Evolutionary conservation across 2,113 vertebrate species (phyloP).

Genomic region (Ellobius talpinus): DNA sequence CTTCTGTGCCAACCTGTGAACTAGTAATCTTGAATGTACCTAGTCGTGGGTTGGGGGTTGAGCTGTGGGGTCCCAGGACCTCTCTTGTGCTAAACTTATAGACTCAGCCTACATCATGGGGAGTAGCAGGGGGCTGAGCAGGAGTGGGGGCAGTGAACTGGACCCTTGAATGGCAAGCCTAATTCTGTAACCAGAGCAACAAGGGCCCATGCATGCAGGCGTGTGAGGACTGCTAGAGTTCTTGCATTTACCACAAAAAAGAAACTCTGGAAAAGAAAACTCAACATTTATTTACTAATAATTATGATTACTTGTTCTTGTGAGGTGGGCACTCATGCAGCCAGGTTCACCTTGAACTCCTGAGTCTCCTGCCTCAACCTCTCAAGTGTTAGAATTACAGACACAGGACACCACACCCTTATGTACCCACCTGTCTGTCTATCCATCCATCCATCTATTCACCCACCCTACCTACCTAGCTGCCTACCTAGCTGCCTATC

Average conservation of each 20-base stretch:
- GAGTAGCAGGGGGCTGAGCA: neutral
- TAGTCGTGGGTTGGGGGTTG: neutral
- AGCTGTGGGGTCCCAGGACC: neutral
- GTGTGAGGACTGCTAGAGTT: neutral
- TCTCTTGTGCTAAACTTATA: neutral
- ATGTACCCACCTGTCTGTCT: neutral
- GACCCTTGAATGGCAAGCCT: neutral
- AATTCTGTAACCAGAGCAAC: neutral
- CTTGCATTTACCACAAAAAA: neutral
- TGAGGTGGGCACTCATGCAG: neutral
- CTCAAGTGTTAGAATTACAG: neutral
- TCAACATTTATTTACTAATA: neutral
- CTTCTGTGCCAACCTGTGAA: constrained; percentile 58
- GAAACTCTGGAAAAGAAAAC: neutral
- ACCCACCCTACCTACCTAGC: neutral
- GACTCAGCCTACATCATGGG: neutral
- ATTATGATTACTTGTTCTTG: neutral
- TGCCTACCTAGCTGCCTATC: neutral
- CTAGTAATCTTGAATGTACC: neutral
- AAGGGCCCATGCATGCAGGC: too few relatives aligned
- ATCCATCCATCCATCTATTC: neutral
- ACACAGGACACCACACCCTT: neutral
- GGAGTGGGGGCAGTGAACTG: neutral
- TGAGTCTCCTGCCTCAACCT: neutral
- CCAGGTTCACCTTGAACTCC: neutral